Base-by-base conservation (phyloP, 2,888 invertebrate genomes). In the Leistus spinibarbis region DNA sequence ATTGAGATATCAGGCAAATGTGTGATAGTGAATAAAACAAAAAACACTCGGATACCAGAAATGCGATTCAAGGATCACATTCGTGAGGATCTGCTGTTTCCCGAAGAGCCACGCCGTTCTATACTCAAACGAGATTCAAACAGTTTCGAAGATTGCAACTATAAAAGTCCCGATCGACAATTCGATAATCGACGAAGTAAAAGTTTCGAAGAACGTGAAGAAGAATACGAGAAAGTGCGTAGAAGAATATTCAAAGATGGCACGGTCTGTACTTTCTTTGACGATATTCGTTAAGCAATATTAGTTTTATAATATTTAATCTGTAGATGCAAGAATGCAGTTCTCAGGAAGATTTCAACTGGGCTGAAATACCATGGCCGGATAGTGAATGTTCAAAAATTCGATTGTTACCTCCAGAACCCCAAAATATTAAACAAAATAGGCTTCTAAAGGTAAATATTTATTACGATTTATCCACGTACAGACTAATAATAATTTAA, bases 201-300 rank as follows among this genome's bases (percentile, higher is more conserved):
- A 83, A 95, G 96, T 79, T 92, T 97, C 81, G 97, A 98, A 85
- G 97, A 97, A 85, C 88, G 97, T 24, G 95, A 96, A 86, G 93
- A 93, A 82, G 95, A 95, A 80, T 97, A 97, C 84, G 94, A 95
- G 83, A 90, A 93, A 82, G 95, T 92, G 67, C 89, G 95, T 76
- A 89, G 93, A 78, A 90, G 97, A 85, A 97, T 97, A 87, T 97
- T 97, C 84, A 93, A 84, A 56, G 69, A 76, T 65, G 68, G 68
- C 24, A 68, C 76, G 27, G 70, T 76, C 22, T 57, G 73, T 73
- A 54, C 1, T 57, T 19, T 57, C 57, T 57, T 19, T 57, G 53
- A 9, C 53, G 10, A 62, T 67, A 5, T 7, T 7, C 9, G 56
- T 54, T 68, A n/a, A 20, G 56, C 54, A 54, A 22, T 54, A 56